Evolutionary conservation across 2,113 vertebrate genomes (phyloP).

Genomic region (Pagrus major): DNA sequence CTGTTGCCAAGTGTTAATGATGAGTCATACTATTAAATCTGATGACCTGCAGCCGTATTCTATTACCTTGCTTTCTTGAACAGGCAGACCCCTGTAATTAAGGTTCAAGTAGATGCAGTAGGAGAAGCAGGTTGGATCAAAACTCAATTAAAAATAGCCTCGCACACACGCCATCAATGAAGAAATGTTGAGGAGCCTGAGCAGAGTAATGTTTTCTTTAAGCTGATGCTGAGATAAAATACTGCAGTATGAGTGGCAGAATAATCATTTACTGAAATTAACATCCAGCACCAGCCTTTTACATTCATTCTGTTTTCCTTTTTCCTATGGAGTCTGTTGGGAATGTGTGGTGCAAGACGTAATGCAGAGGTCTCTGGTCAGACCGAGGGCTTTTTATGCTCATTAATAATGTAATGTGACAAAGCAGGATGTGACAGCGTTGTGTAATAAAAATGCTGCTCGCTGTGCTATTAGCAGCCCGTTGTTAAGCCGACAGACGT

Average conservation of each 20-base stretch:
- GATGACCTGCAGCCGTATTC: slow-evolving; percentile 72
- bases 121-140: slow-evolving; percentile 34
- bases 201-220: slow-evolving; percentile 62
- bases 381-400: slow-evolving; percentile 53
- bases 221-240: slow-evolving; percentile 66
- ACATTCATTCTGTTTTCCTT: slow-evolving; percentile 52
- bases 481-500: not conserved
- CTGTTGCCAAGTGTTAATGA: slow-evolving; percentile 76
- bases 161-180: not conserved
- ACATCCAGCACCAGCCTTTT: slow-evolving; percentile 24
- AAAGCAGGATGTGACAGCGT: slow-evolving; percentile 45
- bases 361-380: slow-evolving; percentile 37
- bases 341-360: slow-evolving; percentile 29
- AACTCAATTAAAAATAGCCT: slow-evolving; percentile 59
- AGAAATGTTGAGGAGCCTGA: slow-evolving; percentile 24
- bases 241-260: slow-evolving; percentile 53
- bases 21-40: slow-evolving; percentile 80
- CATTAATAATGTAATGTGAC: slow-evolving; percentile 63
- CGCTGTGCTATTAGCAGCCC: not conserved
- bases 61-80: slow-evolving; percentile 56
- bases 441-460: slow-evolving; percentile 31
- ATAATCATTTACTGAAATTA: slow-evolving; percentile 70
- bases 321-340: slow-evolving; percentile 45
- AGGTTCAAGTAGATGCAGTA: slow-evolving; percentile 52
- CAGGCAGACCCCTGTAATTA: slow-evolving; percentile 61